phyloP scores from a whole-genome alignment of 2,113 vertebrate species.

The Centropristis striata region DNA sequence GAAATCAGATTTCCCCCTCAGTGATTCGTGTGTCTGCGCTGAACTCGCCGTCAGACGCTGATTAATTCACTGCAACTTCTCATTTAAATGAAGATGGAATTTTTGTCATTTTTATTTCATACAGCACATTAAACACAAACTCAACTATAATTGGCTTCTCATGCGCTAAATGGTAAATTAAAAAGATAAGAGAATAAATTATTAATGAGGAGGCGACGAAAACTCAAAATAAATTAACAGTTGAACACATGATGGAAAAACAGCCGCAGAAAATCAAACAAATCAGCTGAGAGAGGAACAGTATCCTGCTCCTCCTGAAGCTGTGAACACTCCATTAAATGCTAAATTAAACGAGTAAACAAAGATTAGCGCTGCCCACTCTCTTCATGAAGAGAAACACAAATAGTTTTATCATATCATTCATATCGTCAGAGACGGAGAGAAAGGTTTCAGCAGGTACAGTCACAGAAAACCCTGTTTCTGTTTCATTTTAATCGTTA shows the following conservation, averaged over 20 bases:
- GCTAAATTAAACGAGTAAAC: neutral
- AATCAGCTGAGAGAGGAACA: neutral
- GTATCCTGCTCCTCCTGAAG: neutral
- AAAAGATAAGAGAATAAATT: constrained; percentile 52
- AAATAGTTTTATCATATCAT: neutral
- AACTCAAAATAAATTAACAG: constrained; percentile 39
- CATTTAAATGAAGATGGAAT: constrained; percentile 40
- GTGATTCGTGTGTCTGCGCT: neutral
- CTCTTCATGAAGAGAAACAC: neutral
- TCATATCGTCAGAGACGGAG: too few species aligned
- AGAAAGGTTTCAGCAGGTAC: too few species aligned
- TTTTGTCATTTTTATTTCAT: constrained; percentile 32
- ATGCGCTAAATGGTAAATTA: constrained; percentile 46
- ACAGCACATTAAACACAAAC: constrained; percentile 44
- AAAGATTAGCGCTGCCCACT: constrained; percentile 1
- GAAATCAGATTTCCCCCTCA: neutral
- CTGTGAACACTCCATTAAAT: constrained; percentile 3
- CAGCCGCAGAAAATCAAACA: neutral
- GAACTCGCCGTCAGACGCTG: neutral
- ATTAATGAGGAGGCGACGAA: constrained; percentile 24
- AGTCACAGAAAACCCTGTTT: too few species aligned
- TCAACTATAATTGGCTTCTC: constrained; percentile 40
- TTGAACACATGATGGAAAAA: constrained; percentile 23
- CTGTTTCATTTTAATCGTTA: too few species aligned
- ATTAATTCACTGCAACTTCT: constrained; percentile 20